Conservation (phyloP, 2,888 invertebrate genomes). For the Mesorhabditis sp. region DNA sequence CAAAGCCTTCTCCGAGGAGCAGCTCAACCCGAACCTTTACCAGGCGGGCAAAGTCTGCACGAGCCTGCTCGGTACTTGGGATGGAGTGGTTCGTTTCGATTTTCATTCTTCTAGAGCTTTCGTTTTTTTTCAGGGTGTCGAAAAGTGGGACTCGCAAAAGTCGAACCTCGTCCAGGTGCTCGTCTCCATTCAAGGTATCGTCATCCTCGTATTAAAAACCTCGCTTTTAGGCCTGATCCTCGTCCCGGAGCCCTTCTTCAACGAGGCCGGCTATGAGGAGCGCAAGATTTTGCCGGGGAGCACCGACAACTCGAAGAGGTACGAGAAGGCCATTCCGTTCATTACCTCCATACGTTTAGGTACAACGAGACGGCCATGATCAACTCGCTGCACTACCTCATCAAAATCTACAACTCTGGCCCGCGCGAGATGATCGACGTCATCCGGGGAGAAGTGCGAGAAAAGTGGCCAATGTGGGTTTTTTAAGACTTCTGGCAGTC, state of each 20-base stretch:
- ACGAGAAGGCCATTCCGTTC: constrained; percentile 11
- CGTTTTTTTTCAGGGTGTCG: constrained; percentile 12
- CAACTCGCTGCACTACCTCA: constrained; percentile 17
- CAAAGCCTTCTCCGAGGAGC: constrained; percentile 8
- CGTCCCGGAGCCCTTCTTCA: constrained; percentile 19
- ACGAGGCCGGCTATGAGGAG: constrained; percentile 22
- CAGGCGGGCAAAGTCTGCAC: constrained; percentile 19
- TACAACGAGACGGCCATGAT: constrained; percentile 10
- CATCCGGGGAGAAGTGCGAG: neutral
- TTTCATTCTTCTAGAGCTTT: neutral
- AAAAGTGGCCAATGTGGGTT: neutral
- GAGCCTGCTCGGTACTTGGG: constrained; percentile 22
- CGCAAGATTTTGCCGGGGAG: constrained; percentile 17
- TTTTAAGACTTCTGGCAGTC: too few relatives aligned
- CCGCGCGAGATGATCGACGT: neutral
- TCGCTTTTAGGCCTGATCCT: constrained; percentile 16
- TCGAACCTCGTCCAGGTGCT: constrained; percentile 21
- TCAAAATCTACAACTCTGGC: constrained; percentile 8
- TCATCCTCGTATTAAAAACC: neutral
- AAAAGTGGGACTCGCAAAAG: constrained; percentile 16
- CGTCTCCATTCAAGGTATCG: constrained; percentile 18
- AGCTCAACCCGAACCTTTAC: constrained; percentile 26
- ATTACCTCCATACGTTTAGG: neutral
- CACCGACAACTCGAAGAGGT: constrained; percentile 12
- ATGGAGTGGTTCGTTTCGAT: constrained; percentile 11